Conservation (phyloP, 2,888 invertebrate species). For the Pheosia gnoma region DNA sequence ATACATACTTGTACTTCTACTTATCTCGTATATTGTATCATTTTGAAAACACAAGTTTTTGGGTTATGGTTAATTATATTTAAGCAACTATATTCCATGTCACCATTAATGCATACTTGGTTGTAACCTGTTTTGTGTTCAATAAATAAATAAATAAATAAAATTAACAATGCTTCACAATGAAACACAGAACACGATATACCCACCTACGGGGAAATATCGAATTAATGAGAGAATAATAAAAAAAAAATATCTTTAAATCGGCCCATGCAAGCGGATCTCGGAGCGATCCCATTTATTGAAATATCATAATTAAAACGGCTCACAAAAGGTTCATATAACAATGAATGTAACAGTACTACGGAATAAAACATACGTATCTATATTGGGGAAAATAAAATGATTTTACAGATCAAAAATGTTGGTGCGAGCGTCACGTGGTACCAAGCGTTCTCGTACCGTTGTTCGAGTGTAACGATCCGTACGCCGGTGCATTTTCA, state of each 20-base stretch:
- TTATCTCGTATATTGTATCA: too few relatives aligned
- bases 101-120: too few relatives aligned
- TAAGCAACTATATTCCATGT: too few relatives aligned
- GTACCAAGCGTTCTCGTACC: constrained; percentile 39
- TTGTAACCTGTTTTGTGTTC: too few relatives aligned
- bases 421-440: constrained; percentile 29
- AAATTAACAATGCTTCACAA: too few relatives aligned
- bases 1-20: too few relatives aligned
- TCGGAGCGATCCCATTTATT: background rate
- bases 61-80: too few relatives aligned
- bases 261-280: background rate
- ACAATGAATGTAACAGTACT: constrained; percentile 13
- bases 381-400: constrained; percentile 29
- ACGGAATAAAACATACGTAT: constrained; percentile 12
- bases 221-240: constrained; percentile 13
- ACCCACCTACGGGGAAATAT: too few relatives aligned
- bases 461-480: constrained; percentile 59
- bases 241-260: background rate
- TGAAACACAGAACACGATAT: too few relatives aligned
- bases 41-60: too few relatives aligned
- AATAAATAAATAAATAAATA: too few relatives aligned
- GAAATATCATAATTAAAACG: constrained; percentile 8
- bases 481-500: constrained; percentile 63
- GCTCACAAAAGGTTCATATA: constrained; percentile 4
- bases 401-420: constrained; percentile 29